Conservation (phyloP, 2,888 invertebrate species). For the Cephus pulcher region DNA sequence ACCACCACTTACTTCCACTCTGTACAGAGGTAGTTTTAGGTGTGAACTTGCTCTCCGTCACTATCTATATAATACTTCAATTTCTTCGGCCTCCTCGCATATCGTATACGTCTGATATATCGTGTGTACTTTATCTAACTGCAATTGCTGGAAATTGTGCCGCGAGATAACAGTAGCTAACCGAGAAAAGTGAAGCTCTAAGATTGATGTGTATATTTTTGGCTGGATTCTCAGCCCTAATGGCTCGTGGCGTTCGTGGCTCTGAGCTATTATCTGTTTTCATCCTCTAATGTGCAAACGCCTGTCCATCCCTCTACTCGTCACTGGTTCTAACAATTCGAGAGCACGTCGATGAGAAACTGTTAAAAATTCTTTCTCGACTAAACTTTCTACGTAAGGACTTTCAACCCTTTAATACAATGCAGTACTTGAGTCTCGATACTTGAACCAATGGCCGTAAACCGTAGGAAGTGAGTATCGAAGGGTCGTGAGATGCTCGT, state of each 20-base stretch:
- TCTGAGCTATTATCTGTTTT: background rate
- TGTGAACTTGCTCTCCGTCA: constrained; percentile 5
- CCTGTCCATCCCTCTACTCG: background rate
- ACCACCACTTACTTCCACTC: background rate
- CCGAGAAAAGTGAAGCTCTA: background rate
- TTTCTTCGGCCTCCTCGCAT: background rate
- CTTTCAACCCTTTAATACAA: background rate
- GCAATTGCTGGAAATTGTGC: background rate
- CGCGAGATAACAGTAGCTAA: background rate
- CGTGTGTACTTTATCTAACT: background rate
- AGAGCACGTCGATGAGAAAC: background rate
- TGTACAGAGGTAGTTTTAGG: background rate
- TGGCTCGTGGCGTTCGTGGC: background rate
- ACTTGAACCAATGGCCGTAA: background rate
- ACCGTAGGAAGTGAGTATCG: background rate
- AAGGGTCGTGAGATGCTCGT: background rate
- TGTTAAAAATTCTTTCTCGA: background rate
- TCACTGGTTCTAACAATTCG: background rate
- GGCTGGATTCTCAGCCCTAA: background rate
- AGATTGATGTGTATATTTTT: background rate
- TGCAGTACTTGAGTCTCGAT: background rate
- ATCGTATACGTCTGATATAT: background rate
- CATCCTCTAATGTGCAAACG: background rate
- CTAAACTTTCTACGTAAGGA: background rate
- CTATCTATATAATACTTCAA: background rate